phyloP scores from a whole-genome alignment of 2,113 vertebrate genomes.

The Motacilla alba region DNA sequence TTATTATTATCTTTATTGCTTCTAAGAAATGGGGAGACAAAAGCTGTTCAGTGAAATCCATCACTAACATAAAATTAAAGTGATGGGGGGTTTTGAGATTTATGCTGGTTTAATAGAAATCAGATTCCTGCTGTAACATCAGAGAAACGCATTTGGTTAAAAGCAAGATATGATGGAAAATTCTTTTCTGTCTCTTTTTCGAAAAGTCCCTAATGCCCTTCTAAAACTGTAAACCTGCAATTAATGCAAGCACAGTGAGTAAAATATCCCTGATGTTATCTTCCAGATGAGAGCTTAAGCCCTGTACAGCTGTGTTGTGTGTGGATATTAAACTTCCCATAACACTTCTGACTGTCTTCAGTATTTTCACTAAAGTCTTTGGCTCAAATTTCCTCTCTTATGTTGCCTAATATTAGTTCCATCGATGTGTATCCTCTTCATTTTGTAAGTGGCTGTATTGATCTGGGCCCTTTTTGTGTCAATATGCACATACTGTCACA shows the following conservation, averaged over 20 bases:
- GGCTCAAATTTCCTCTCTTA: slow-evolving; percentile 3
- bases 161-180: background rate
- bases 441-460: background rate
- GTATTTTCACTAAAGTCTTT: background rate
- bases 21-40: background rate
- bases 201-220: background rate
- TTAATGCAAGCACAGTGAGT: slow-evolving; percentile 5
- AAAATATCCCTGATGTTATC: slow-evolving; percentile 5
- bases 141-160: background rate
- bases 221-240: slow-evolving; percentile 13
- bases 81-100: background rate
- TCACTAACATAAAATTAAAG: slow-evolving; percentile 14
- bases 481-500: background rate
- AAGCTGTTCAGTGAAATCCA: background rate
- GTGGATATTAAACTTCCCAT: slow-evolving; percentile 2
- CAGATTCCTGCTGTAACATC: background rate
- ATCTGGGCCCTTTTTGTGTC: background rate
- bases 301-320: background rate
- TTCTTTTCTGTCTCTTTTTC: slow-evolving; percentile 14
- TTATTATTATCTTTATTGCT: background rate
- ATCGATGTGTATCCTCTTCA: background rate
- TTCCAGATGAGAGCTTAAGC: background rate
- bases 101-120: slow-evolving; percentile 13
- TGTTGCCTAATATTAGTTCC: background rate
- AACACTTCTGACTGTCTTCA: background rate